Percentiles rank a stretch among this genome's conserved stretches.
phyloP scores from a whole-genome alignment of 2,888 invertebrate genomes.

The Cataglyphis cursor region DNA sequence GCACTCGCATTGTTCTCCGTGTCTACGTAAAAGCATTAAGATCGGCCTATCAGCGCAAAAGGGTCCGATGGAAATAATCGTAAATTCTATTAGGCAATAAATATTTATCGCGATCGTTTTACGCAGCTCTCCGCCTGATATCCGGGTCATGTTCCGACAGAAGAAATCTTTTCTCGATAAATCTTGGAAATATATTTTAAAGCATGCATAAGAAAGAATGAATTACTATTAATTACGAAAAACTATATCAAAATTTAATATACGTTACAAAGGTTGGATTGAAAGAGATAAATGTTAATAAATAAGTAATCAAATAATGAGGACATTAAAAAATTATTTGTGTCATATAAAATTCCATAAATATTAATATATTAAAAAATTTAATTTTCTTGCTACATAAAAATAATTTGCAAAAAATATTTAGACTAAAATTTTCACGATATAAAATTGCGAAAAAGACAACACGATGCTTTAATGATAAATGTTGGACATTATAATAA shows the following conservation, averaged over 20 bases:
- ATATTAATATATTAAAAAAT: too few species aligned
- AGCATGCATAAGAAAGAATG: not conserved
- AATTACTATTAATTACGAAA: not conserved
- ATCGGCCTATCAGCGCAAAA: slow-evolving; percentile 44
- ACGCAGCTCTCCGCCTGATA: slow-evolving; percentile 21
- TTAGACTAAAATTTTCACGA: not conserved
- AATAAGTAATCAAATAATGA: too few species aligned
- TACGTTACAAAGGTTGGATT: not conserved
- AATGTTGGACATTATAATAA: not conserved
- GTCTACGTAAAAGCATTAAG: slow-evolving; percentile 39
- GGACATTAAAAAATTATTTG: too few species aligned
- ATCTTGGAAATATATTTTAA: not conserved
- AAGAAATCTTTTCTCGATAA: not conserved
- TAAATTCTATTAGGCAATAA: slow-evolving; percentile 44
- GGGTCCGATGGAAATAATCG: slow-evolving; percentile 44
- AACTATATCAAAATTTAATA: not conserved
- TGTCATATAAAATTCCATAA: too few species aligned
- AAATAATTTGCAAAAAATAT: too few species aligned
- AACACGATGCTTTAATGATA: not conserved
- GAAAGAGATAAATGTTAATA: not conserved
- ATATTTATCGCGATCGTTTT: slow-evolving; percentile 39
- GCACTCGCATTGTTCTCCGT: slow-evolving; percentile 44
- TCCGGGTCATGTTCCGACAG: slow-evolving; percentile 5
- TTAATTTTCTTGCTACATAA: too few species aligned
- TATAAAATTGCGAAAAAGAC: slow-evolving; percentile 11